phyloP scores from a whole-genome alignment of 92 coral and sea anemone species.

The Muricea muricata region DNA sequence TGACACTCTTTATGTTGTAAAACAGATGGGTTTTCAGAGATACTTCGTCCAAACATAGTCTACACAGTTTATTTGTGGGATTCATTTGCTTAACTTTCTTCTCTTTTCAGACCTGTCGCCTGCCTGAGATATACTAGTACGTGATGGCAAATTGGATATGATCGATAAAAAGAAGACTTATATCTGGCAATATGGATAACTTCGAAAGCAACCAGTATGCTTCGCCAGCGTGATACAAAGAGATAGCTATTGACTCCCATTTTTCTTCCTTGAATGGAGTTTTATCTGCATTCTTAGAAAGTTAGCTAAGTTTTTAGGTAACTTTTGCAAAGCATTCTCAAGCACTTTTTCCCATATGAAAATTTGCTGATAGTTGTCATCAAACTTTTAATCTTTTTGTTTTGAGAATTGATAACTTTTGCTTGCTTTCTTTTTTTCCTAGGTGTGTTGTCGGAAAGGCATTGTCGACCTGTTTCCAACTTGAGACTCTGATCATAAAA shows the following conservation, averaged over 20 bases:
- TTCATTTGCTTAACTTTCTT: slow-evolving; percentile 24
- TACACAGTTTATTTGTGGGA: background rate
- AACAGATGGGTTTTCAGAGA: slow-evolving; percentile 27
- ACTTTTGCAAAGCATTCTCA: too few species aligned
- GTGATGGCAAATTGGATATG: slow-evolving; percentile 21
- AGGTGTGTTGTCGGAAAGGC: background rate
- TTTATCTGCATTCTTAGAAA: slow-evolving; percentile 32
- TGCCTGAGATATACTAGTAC: slow-evolving; percentile 15
- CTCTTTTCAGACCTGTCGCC: background rate
- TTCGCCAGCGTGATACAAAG: slow-evolving; percentile 37
- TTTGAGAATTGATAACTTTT: background rate
- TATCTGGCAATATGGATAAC: slow-evolving; percentile 25
- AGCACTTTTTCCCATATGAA: background rate
- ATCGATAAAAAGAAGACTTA: slow-evolving; percentile 20
- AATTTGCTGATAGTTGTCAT: background rate
- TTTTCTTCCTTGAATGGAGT: slow-evolving; percentile 7
- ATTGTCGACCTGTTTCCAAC: background rate
- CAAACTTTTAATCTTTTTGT: background rate
- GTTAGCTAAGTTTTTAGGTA: too few species aligned
- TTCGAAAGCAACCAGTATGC: slow-evolving; percentile 26
- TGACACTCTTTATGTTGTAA: slow-evolving; percentile 13
- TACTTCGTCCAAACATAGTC: slow-evolving; percentile 29
- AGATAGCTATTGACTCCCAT: slow-evolving; percentile 30
- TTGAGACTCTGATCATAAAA: background rate
- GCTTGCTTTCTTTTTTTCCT: too few species aligned